These are phyloP conservation scores for Limnephilus rhombicus DNA, from an alignment of 2,888 invertebrate species.

Conservation along the genomic window DNA sequence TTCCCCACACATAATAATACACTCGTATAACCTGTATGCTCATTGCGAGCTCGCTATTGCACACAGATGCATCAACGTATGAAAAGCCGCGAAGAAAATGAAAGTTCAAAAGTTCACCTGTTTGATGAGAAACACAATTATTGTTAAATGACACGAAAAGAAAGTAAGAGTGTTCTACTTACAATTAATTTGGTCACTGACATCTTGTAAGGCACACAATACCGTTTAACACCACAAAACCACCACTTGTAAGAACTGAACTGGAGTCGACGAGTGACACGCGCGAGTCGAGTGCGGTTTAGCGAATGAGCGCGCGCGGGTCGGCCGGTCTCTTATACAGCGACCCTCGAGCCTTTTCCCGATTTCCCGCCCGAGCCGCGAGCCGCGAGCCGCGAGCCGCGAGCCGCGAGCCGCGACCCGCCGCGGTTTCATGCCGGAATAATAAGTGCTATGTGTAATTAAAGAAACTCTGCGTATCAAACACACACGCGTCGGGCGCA, in stretches of 20 bases:
- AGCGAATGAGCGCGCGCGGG: slow-evolving; percentile 55
- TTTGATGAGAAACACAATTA: not conserved
- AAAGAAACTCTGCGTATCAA: slow-evolving; percentile 27
- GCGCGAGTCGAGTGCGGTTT: slow-evolving; percentile 22
- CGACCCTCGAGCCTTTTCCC: slow-evolving; percentile 17
- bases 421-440: slow-evolving; percentile 34
- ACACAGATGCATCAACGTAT: not conserved
- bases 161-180: slow-evolving; percentile 43
- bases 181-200: slow-evolving; percentile 60
- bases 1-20: not conserved
- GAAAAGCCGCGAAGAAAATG: not conserved
- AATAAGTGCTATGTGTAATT: slow-evolving; percentile 46
- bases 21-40: not conserved
- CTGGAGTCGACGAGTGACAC: slow-evolving; percentile 22
- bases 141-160: not conserved
- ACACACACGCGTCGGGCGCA: slow-evolving; percentile 26
- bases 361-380: slow-evolving; percentile 8
- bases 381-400: not conserved
- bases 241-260: slow-evolving; percentile 28
- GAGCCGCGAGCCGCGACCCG: not conserved
- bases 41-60: not conserved
- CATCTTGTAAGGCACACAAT: slow-evolving; percentile 56
- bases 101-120: slow-evolving; percentile 9
- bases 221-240: slow-evolving; percentile 39
- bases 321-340: slow-evolving; percentile 48